These are phyloP conservation scores for Delia radicum DNA, from an alignment of 1,140 invertebrate species.

Conservation along the genomic window DNA sequence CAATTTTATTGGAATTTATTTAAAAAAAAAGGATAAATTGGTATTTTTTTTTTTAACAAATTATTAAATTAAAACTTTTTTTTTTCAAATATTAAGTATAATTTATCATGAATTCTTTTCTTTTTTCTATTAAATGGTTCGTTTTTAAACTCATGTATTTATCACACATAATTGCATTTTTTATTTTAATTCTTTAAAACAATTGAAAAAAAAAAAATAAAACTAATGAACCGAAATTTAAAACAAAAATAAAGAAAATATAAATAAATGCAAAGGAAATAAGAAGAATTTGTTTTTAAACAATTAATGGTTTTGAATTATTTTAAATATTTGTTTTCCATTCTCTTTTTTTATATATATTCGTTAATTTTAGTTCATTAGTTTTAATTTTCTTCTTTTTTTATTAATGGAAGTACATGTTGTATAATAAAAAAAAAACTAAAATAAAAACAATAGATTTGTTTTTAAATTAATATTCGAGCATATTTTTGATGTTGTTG, in stretches of 20 bases:
- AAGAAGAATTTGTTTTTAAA: background rate
- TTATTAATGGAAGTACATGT: background rate
- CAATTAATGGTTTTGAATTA: too few species aligned
- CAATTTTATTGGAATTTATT: too few species aligned
- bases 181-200: background rate
- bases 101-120: background rate
- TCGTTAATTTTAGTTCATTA: background rate
- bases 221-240: background rate
- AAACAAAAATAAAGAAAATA: background rate
- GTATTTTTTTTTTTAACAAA: background rate
- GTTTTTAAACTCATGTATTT: background rate
- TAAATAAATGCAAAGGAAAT: background rate
- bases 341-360: background rate
- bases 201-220: background rate
- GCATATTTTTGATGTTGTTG: background rate
- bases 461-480: conserved; percentile 3
- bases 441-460: background rate
- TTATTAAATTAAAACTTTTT: too few species aligned
- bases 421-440: background rate
- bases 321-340: background rate
- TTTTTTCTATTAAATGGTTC: background rate
- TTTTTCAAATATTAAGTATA: background rate
- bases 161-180: conserved; percentile 18
- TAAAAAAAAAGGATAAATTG: too few species aligned
- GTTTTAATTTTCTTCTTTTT: background rate